Evolutionary conservation across 2,113 vertebrate genomes (phyloP).

Genomic region (Haliaeetus leucogaster): DNA sequence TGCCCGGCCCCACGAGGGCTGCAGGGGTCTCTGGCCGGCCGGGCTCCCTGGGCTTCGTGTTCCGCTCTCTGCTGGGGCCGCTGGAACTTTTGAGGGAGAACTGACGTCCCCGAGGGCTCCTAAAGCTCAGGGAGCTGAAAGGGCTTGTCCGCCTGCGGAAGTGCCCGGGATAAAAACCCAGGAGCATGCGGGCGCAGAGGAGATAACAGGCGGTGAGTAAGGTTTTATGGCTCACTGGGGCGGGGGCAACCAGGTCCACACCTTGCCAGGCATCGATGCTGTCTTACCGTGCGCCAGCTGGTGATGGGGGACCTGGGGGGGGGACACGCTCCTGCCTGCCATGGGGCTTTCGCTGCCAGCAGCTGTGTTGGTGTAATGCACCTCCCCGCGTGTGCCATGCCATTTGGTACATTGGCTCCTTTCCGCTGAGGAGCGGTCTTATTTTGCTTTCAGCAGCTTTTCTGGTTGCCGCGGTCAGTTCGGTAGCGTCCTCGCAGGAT

Average conservation of each 20-base stretch:
- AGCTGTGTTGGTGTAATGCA: neutral
- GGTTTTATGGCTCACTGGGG: neutral
- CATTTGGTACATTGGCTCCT: neutral
- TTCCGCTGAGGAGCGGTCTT: neutral
- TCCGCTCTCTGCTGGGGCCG: neutral
- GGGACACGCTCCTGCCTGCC: neutral
- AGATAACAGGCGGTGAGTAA: neutral
- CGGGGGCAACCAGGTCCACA: neutral
- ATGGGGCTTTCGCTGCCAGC: neutral
- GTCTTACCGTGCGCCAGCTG: accelerated
- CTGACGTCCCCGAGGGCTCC: neutral
- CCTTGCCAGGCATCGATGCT: neutral
- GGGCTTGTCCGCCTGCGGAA: neutral
- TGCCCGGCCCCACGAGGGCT: accelerated
- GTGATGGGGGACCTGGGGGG: neutral
- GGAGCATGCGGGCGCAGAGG: neutral
- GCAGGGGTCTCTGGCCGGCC: neutral
- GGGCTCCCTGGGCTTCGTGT: neutral
- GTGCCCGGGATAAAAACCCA: neutral
- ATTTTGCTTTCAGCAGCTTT: neutral
- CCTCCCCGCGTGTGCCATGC: neutral
- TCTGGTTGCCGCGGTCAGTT: neutral
- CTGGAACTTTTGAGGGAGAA: neutral
- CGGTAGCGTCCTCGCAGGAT: neutral
- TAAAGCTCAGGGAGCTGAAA: neutral